Evolutionary conservation across 2,113 vertebrate species (phyloP).

Genomic region (Rhynchomys soricoides): DNA sequence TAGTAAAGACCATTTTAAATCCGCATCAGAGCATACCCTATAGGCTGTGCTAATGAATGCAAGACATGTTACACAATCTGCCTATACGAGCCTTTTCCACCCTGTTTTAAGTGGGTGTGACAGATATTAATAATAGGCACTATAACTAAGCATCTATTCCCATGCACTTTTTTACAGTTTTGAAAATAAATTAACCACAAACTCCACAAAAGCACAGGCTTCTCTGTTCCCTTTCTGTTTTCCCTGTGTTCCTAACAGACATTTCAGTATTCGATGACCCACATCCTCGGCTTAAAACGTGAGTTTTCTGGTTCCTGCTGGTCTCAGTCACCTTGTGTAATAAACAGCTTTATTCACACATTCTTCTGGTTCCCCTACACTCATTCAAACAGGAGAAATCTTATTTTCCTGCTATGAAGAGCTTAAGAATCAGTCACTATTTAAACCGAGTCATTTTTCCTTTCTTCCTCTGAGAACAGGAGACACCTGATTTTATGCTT

Average conservation of each 20-base stretch:
- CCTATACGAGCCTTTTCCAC: constrained; percentile 85
- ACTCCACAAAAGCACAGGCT: constrained; percentile 79
- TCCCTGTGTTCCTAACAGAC: constrained; percentile 80
- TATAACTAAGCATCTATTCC: constrained; percentile 88
- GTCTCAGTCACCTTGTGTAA: constrained; percentile 68
- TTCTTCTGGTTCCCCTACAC: constrained; percentile 67
- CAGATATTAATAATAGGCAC: constrained; percentile 90
- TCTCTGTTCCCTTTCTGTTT: constrained; percentile 83
- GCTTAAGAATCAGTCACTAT: constrained; percentile 55
- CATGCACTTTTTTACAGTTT: constrained; percentile 85
- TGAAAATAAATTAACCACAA: constrained; percentile 88
- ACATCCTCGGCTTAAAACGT: neutral
- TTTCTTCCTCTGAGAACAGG: constrained; percentile 33
- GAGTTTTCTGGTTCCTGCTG: neutral
- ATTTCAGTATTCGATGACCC: constrained; percentile 71
- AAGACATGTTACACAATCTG: constrained; percentile 87
- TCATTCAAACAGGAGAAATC: constrained; percentile 71
- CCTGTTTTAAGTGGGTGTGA: constrained; percentile 83
- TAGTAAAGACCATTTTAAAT: constrained; percentile 88
- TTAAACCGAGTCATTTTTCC: constrained; percentile 22
- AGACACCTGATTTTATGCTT: neutral
- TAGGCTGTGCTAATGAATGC: constrained; percentile 89
- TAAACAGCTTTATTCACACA: neutral
- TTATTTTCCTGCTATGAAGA: constrained; percentile 62
- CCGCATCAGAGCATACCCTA: constrained; percentile 88